Evolutionary conservation across 2,888 invertebrate species (phyloP), one percentile per base, ranked within the genome.

Genomic region (Lepidonotus clava): DNA sequence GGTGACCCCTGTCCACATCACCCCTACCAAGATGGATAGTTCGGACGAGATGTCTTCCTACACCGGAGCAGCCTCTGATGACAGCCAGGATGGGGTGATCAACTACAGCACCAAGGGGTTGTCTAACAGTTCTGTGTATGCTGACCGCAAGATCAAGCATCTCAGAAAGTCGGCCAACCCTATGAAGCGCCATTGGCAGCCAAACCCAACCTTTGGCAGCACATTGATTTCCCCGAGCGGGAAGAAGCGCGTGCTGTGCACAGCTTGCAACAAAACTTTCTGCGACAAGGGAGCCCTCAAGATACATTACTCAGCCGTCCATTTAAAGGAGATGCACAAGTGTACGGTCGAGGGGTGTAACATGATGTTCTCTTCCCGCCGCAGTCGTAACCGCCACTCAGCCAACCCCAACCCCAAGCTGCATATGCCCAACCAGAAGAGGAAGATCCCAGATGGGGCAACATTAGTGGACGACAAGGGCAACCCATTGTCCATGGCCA

Each of bases 261-360:
- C 98, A 92, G 98, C 98, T 66, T 99, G 99, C 94, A 95, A 98
- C 88, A 99, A 99, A 95, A 99, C 99, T 24, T 99, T 99, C 95
- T 99, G 99, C 95, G 99, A 99, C 95, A 99, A 99, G 95, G 99
- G 99, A 88, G 99, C 99, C 0, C 95, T 99, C 36, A 99, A 99
- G 95, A 99, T 99, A 8, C 99, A 99, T 94, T 99, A 99, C 93
- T 98, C 98, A 84, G 99, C 99, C 0, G 99, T 99, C 14, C 99
- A 99, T 94, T 95, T 99, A 88, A 96, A 99, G 61, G 99, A 99
- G 95, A 99, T 99, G 99, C 99, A 99, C 95, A 98, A 98, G 95
- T 99, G 99, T 94, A 99, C 99, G 0, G 98, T 99, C 0, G 98
- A 98, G 93, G 99, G 99, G 0, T 99, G 99, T 95, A 98, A 98